Percentiles rank a stretch among this genome's conserved stretches.
phyloP scores from a whole-genome alignment of 2,888 invertebrate genomes.

The Drosophila paucipuncta region DNA sequence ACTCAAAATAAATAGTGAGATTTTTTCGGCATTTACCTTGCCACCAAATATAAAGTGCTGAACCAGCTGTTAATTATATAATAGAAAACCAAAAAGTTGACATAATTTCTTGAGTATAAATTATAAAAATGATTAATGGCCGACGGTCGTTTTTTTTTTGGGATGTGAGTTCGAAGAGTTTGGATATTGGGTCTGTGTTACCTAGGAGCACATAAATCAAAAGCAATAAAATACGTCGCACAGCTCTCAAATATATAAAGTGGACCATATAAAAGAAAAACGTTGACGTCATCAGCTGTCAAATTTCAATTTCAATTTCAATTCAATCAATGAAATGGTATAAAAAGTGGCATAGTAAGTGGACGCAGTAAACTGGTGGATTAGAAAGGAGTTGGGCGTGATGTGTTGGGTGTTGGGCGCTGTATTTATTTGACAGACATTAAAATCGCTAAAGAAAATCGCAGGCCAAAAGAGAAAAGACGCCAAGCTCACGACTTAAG shows the following conservation, averaged over 20 bases:
- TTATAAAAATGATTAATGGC: constrained; percentile 22
- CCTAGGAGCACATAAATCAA: constrained; percentile 14
- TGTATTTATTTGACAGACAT: constrained; percentile 36
- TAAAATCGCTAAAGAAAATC: constrained; percentile 34
- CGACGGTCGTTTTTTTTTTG: neutral
- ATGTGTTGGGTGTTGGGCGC: neutral
- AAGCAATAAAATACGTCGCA: constrained; percentile 15
- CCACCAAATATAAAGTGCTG: constrained; percentile 80
- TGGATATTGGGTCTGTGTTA: neutral
- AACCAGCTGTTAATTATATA: constrained; percentile 71
- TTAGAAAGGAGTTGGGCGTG: constrained; percentile 8
- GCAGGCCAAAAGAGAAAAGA: constrained; percentile 15
- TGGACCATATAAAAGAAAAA: constrained; percentile 37
- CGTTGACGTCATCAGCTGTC: constrained; percentile 57
- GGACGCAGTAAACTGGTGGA: constrained; percentile 47
- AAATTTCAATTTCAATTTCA: constrained; percentile 65
- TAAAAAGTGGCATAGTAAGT: constrained; percentile 63
- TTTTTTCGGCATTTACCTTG: constrained; percentile 74
- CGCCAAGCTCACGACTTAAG: constrained; percentile 63
- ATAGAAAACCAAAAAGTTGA: constrained; percentile 51
- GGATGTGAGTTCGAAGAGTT: neutral
- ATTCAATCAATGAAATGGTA: constrained; percentile 64
- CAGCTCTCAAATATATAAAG: constrained; percentile 36
- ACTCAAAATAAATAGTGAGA: constrained; percentile 16
- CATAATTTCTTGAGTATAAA: constrained; percentile 26